These are phyloP conservation scores for Pecten maximus DNA, from an alignment of 2,888 invertebrate species.

Conservation along the genomic window DNA sequence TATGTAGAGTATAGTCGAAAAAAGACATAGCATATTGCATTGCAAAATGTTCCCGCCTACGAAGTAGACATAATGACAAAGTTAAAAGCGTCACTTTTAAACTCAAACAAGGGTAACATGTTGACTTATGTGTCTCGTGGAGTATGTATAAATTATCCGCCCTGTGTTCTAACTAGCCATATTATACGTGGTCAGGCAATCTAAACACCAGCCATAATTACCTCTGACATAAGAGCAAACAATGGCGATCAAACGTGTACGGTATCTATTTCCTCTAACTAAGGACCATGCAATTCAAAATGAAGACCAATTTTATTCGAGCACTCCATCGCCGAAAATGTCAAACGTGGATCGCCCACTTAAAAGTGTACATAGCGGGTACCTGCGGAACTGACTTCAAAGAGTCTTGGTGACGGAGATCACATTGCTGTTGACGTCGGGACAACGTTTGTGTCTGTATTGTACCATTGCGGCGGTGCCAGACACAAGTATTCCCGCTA, in stretches of 20 bases:
- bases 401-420: constrained; percentile 13
- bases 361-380: constrained; percentile 9
- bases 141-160: constrained; percentile 36
- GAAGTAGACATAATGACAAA: background rate
- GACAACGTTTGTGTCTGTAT: constrained; percentile 29
- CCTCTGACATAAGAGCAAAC: background rate
- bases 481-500: background rate
- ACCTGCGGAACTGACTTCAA: constrained; percentile 2
- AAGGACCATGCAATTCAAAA: background rate
- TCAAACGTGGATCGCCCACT: background rate
- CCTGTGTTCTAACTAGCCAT: background rate
- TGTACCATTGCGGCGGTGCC: background rate
- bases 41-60: no score
- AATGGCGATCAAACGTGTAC: background rate
- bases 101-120: background rate
- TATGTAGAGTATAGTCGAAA: no score
- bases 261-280: constrained; percentile 24
- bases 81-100: background rate
- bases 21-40: no score
- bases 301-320: constrained; percentile 16
- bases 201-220: background rate
- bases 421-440: constrained; percentile 3
- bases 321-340: background rate
- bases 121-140: constrained; percentile 36
- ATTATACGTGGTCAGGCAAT: background rate